A percentile compares a stretch with the other conserved stretches of the same genome.
Conservation (phyloP, 1,140 invertebrate species). For the Musca domestica region DNA sequence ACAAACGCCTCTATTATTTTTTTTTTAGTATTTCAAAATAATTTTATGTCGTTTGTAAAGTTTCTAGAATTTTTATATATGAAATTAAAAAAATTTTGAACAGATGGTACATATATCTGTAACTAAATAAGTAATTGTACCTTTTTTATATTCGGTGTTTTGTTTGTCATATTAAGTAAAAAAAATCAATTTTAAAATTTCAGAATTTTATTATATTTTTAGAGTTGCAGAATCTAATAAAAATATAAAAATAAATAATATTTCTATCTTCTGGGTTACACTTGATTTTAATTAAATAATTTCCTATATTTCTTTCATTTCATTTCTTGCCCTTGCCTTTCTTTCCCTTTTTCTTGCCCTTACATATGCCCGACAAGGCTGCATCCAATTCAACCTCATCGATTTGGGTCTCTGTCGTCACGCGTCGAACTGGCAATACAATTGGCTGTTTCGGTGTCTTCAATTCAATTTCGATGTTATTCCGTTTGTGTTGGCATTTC, state of each 20-base stretch:
- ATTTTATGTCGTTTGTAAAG: too few species aligned
- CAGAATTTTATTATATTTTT: slow-evolving; percentile 10
- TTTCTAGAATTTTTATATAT: too few species aligned
- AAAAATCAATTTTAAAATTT: slow-evolving; percentile 19
- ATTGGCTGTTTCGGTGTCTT: slow-evolving; percentile 46
- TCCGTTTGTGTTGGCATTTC: slow-evolving; percentile 42
- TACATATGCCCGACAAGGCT: slow-evolving; percentile 6
- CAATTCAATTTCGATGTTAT: slow-evolving; percentile 50
- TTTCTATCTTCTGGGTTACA: too few species aligned
- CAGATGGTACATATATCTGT: too few species aligned
- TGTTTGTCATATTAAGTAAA: too few species aligned
- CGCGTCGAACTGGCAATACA: slow-evolving; percentile 36
- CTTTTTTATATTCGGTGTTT: too few species aligned
- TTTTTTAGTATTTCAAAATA: too few species aligned
- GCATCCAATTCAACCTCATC: slow-evolving; percentile 40
- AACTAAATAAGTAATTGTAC: too few species aligned
- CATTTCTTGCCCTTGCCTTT: slow-evolving; percentile 35
- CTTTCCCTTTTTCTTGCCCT: slow-evolving; percentile 30
- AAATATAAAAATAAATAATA: neutral
- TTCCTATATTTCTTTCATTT: neutral
- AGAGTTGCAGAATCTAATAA: neutral
- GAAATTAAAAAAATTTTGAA: too few species aligned
- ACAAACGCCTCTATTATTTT: too few species aligned
- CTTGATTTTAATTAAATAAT: too few species aligned
- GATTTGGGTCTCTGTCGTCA: slow-evolving; percentile 49